A percentile compares a stretch with the other conserved stretches of the same genome.
These are phyloP conservation scores for Pygathrix nemaeus DNA, from an alignment of 2,113 vertebrate species.

Conservation along the genomic window DNA sequence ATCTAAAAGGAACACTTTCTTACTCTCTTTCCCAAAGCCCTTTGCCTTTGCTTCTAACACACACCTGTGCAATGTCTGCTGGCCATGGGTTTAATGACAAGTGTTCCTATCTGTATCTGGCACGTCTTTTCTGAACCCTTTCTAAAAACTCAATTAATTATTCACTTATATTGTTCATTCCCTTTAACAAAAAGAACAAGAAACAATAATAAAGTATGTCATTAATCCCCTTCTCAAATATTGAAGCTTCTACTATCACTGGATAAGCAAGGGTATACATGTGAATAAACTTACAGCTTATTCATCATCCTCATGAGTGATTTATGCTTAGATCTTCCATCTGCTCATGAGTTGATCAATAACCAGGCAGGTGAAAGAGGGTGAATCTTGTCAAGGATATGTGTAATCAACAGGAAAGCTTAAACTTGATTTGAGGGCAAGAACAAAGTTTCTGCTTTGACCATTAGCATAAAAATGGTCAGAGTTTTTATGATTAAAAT, in stretches of 20 bases:
- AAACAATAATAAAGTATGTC: background rate
- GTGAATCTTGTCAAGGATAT: background rate
- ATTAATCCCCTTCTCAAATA: background rate
- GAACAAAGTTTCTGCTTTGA: conserved; percentile 25
- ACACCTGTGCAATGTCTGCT: background rate
- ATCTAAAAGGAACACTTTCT: background rate
- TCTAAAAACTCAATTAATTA: background rate
- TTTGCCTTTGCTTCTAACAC: background rate
- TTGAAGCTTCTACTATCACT: background rate
- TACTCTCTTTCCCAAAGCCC: background rate
- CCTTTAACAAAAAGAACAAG: background rate
- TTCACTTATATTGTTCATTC: background rate
- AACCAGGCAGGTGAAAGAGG: conserved; percentile 1
- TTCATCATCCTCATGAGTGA: conserved; percentile 35
- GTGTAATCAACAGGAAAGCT: conserved; percentile 55
- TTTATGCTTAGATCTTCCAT: conserved; percentile 3
- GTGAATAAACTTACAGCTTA: conserved; percentile 16
- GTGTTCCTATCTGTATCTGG: background rate
- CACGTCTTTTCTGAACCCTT: background rate
- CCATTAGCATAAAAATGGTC: background rate
- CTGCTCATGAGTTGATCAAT: conserved; percentile 30
- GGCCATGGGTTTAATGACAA: background rate
- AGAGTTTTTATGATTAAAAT: conserved; percentile 51
- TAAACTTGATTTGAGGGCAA: background rate
- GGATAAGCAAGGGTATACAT: background rate